phyloP scores from a whole-genome alignment of 1,140 invertebrate species.

The Orchestia grillus region DNA sequence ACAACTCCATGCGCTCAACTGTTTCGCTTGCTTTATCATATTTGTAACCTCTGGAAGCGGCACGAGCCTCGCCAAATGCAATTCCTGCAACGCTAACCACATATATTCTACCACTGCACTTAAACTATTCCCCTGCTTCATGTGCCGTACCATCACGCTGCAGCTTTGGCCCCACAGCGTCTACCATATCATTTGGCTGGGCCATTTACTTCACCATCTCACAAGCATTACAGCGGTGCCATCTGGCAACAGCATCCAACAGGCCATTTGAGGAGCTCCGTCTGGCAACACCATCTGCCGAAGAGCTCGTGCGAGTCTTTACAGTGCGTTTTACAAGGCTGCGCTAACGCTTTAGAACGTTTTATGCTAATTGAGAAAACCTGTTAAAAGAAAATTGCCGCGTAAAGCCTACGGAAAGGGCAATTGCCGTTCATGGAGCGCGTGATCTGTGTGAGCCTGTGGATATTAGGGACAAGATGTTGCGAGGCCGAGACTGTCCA shows the following conservation, averaged over 20 bases:
- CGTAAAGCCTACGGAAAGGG: constrained; percentile 21
- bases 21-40: background rate
- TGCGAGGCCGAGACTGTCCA: background rate
- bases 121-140: background rate
- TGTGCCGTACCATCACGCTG: background rate
- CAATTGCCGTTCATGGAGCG: constrained; percentile 35
- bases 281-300: constrained; percentile 32
- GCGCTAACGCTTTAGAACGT: constrained; percentile 43
- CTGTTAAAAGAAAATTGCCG: constrained; percentile 44
- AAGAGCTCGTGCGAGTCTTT: constrained; percentile 34
- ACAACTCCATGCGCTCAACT: background rate
- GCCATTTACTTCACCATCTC: background rate
- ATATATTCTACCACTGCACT: background rate
- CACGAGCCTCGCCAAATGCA: background rate
- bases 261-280: background rate
- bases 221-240: background rate
- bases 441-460: constrained; percentile 10
- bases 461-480: background rate
- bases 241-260: background rate
- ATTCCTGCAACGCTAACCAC: background rate
- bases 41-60: background rate
- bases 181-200: background rate
- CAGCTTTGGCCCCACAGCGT: background rate
- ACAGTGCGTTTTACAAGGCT: constrained; percentile 46
- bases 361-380: constrained; percentile 50